Conservation (phyloP, 2,797 vertebrate genomes). For the Rachycentron canadum region DNA sequence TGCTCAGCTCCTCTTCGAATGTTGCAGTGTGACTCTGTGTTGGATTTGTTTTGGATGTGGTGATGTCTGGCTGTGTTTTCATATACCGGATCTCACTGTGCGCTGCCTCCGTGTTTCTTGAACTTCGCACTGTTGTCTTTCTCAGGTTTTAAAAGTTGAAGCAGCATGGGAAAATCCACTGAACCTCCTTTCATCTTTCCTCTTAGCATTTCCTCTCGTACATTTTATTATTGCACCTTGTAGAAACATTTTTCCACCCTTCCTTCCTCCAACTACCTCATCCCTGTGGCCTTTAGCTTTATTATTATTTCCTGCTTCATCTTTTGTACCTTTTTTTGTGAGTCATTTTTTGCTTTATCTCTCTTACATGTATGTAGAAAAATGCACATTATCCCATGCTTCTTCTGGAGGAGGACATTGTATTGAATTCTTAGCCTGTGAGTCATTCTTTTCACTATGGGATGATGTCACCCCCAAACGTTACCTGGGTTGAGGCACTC, state of each 20-base stretch:
- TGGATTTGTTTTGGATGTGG: constrained; percentile 77
- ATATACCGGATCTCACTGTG: constrained; percentile 69
- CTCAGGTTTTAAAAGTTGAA: constrained; percentile 51
- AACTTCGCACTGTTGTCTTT: constrained; percentile 63
- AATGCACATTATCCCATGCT: no score
- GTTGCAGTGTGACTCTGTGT: constrained; percentile 47
- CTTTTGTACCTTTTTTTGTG: constrained; percentile 1
- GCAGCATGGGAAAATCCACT: constrained; percentile 52
- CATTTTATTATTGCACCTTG: constrained; percentile 57
- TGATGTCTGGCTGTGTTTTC: constrained; percentile 75
- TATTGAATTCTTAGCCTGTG: constrained; percentile 43
- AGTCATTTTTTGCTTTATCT: constrained; percentile 21
- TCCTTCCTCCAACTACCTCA: constrained; percentile 57
- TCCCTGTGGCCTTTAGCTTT: constrained; percentile 46
- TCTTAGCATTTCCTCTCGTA: constrained; percentile 36
- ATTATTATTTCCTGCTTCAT: constrained; percentile 40
- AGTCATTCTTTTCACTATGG: constrained; percentile 61
- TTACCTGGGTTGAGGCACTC: constrained; percentile 62
- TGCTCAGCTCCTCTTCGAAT: constrained; percentile 19
- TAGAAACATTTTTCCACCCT: constrained; percentile 33
- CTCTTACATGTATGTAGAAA: not conserved
- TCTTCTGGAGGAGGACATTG: constrained; percentile 1
- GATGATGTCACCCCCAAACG: constrained; percentile 72
- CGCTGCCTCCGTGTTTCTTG: constrained; percentile 63
- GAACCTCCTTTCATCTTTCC: constrained; percentile 55